Conservation (phyloP, 2,113 vertebrate species). For the Plestiodon gilberti region DNA sequence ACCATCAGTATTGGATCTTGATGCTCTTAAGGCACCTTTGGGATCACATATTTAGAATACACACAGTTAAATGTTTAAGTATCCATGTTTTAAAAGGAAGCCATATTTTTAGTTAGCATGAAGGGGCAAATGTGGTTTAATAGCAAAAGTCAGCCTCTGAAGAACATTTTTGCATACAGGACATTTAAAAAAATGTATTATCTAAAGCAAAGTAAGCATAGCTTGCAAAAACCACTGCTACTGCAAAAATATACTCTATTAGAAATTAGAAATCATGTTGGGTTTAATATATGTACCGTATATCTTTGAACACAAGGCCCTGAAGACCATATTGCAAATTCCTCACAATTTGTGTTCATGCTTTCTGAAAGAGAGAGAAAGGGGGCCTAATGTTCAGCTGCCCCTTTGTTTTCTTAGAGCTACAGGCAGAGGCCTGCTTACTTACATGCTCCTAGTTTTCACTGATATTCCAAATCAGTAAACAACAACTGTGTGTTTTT, state of each 20-base stretch:
- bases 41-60: not conserved
- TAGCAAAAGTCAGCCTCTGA: not conserved
- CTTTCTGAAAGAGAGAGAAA: not conserved
- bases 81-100: not conserved
- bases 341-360: not conserved
- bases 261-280: too few species aligned
- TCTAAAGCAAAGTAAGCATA: conserved; percentile 44
- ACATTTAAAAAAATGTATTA: not conserved
- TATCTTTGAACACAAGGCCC: not conserved
- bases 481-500: not conserved
- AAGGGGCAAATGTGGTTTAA: conserved; percentile 17
- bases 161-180: not conserved
- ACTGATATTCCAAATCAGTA: not conserved
- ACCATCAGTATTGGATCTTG: not conserved
- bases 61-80: not conserved
- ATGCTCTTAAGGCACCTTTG: not conserved
- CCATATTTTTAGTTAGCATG: conserved; percentile 3
- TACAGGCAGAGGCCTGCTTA: not conserved
- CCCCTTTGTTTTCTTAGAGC: not conserved
- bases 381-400: not conserved
- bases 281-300: not conserved
- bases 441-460: not conserved
- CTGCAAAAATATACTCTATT: conserved; percentile 56
- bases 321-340: not conserved
- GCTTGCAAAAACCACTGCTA: conserved; percentile 34